These are phyloP conservation scores for Neodon shergylaensis DNA, from an alignment of 2,113 vertebrate species.

Conservation along the genomic window DNA sequence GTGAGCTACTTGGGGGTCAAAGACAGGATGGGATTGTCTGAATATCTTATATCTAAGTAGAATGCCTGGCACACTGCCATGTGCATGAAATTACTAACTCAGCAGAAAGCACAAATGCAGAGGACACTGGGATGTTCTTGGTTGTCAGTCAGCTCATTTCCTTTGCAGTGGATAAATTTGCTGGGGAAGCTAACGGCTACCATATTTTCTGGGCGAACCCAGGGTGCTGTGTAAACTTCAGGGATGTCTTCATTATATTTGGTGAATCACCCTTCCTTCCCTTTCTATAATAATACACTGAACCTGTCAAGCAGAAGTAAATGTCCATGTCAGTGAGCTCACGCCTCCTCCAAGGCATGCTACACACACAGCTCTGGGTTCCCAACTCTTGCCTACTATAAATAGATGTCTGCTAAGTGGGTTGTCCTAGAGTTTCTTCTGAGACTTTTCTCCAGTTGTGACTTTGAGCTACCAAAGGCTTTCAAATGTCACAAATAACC, in stretches of 20 bases:
- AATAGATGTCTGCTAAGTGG: neutral
- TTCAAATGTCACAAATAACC: neutral
- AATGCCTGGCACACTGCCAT: neutral
- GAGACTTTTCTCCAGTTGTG: neutral
- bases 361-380: neutral
- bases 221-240: neutral
- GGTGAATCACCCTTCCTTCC: constrained; percentile 33
- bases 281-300: constrained; percentile 27
- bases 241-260: constrained; percentile 52
- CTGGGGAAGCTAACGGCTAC: constrained; percentile 25
- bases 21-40: neutral
- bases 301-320: constrained; percentile 29
- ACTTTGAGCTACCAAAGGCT: neutral
- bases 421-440: neutral
- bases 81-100: neutral
- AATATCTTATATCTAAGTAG: neutral
- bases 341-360: neutral
- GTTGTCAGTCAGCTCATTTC: neutral
- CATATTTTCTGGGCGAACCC: neutral
- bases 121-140: constrained; percentile 4
- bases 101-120: neutral
- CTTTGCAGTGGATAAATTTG: neutral
- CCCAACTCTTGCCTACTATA: neutral
- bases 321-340: neutral
- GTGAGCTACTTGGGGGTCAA: neutral